These are phyloP conservation scores for Oenanthe oenanthe DNA, from an alignment of 2,113 vertebrate genomes.

Conservation along the genomic window DNA sequence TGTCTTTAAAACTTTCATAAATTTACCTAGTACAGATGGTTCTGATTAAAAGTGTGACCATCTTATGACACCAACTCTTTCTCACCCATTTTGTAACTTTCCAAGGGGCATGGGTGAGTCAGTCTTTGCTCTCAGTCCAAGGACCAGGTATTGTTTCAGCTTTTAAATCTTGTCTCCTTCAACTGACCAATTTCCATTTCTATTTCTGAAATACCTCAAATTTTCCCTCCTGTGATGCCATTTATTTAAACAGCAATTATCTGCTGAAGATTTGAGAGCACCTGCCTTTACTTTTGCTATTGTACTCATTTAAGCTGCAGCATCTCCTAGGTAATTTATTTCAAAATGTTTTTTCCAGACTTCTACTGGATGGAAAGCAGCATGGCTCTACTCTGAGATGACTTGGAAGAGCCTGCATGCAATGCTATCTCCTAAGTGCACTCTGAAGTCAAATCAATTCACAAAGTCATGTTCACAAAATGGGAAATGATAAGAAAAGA, in stretches of 20 bases:
- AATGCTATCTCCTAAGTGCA: constrained; percentile 10
- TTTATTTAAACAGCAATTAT: background rate
- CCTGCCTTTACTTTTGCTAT: background rate
- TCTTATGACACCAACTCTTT: background rate
- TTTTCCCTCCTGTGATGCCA: background rate
- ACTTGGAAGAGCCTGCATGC: background rate
- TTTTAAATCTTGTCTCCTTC: background rate
- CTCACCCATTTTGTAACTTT: background rate
- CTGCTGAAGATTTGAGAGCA: background rate
- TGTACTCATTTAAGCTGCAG: background rate
- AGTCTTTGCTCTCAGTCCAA: background rate
- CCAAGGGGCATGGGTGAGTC: too few species aligned
- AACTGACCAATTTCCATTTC: background rate
- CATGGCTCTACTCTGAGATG: background rate
- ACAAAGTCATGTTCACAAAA: constrained; percentile 42
- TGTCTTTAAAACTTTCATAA: background rate
- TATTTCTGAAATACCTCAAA: background rate
- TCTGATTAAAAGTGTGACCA: background rate
- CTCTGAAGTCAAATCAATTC: constrained; percentile 57
- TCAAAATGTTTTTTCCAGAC: background rate
- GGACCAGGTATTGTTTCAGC: background rate
- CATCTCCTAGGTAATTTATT: background rate
- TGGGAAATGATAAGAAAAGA: constrained; percentile 55
- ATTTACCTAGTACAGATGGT: background rate
- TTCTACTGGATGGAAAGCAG: background rate